Evolutionary conservation across 2,113 vertebrate genomes (phyloP), one percentile per base, ranked within the genome.

Genomic region (Zosterops hypoxanthus): DNA sequence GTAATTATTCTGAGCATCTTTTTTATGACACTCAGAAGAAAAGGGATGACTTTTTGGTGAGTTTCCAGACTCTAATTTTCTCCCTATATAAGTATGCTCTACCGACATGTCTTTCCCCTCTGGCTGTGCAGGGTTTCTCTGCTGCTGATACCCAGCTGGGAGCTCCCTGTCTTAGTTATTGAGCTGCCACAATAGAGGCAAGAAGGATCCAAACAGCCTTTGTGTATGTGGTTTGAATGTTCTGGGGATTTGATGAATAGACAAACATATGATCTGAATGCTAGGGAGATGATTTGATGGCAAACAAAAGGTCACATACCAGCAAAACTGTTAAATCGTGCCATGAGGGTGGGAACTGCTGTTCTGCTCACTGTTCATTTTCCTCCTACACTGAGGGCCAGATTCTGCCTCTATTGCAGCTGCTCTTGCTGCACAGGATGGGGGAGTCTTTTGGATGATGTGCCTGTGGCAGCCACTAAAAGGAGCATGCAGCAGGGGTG

Each of bases 61-160:
- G 46, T 70, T 92, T 88, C 61, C 39, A 92, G 63, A 91, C 78
- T 97, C 59, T 90, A 92, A 92, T 34, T 97, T 96, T 97, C 91
- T 97, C 80, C 71, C 61, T 86, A 10, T 52, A 0, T 82, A 71
- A 89, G 34, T 41, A 33, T 81, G 49, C 49, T 95, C 34, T 94
- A 39, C 72, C 0, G 2, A 88, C 76, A 66, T 61, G 33, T 65
- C 59, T 69, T 88, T 92, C 31, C 28, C 53, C 46, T 61, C 89
- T 83, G 68, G 64, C 87, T 95, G 50, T 61, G 73, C 73, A 34
- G 36, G 57, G 36, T 87, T 91, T 91, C 77, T 82, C 15, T 29
- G 14, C 52, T 56, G 72, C 65, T 86, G 14, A 16, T 69, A 91
- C 46, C 79, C 93, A 92, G 85, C 90, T 94, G 85, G 60, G 76